Evolutionary conservation across 2,888 invertebrate genomes (phyloP), one percentile per base, ranked within the genome.

Genomic region (Thumatha senex): DNA sequence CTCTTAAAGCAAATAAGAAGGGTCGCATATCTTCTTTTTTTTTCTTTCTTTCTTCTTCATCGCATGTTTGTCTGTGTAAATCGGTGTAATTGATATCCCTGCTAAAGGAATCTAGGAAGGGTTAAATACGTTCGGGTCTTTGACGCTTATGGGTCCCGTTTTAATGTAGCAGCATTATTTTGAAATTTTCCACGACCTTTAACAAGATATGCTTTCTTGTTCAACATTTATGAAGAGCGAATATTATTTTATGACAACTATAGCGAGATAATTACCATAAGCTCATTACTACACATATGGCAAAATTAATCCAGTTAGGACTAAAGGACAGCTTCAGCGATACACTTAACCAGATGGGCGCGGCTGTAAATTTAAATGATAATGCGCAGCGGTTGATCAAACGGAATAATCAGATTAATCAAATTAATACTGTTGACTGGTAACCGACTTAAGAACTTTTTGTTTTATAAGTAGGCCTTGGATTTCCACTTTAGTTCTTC

Each of bases 391-490:
- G 35, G 34, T 40, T 60, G 43, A 54, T 35, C 29, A 43, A 56
- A 57, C 14, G 51, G 45, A 14, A 38, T 62, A 62, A 64, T 48
- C 54, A 31, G 53, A 59, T 66, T 64, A 62, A 39, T 40, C 30
- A 39, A 41, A 45, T 46, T 46, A 24, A 33, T 36, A 31, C 29
- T 30, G 36, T 13, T 12, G 18, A 18, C n/a, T 30, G n/a, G 18
- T 43, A 38, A 39, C 40, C 12, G 24, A 18, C 46, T 53, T 47
- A 8, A 46, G 24, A 13, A 24, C 7, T 13, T 44, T 7, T 44
- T 33, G 33, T 42, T 42, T n/a, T n/a, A 13, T 13, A 7, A 42
- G 12, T 42, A 18, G 31, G 31, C 9, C 31, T 42, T 1, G 8
- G 11, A 5, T 18, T 18, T n/a, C 7, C 8, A 10, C 4, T 3